A percentile compares a stretch with the other conserved stretches of the same genome.
These are phyloP conservation scores for Sesamia nonagrioides DNA, from an alignment of 1,140 invertebrate species.

Conservation along the genomic window DNA sequence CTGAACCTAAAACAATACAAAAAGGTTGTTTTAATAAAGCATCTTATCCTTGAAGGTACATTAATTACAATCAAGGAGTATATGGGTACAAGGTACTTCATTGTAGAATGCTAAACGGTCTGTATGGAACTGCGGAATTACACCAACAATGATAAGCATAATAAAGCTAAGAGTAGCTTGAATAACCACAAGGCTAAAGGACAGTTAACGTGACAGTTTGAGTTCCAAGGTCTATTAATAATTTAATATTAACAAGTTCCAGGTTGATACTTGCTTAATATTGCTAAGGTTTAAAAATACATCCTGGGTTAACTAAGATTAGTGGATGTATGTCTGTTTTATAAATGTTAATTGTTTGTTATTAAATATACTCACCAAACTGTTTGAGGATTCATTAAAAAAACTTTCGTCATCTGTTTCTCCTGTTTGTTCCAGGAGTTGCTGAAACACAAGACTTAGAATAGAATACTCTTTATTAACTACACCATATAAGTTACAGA, in stretches of 20 bases:
- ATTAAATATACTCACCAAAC: constrained; percentile 69
- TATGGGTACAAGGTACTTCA: background rate
- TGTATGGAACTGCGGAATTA: background rate
- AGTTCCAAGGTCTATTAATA: no score
- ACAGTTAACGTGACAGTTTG: no score
- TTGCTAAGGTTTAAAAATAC: constrained; percentile 37
- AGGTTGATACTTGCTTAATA: background rate
- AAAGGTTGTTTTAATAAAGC: constrained; percentile 29
- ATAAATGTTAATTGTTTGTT: background rate
- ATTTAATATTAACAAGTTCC: background rate
- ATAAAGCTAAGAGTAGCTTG: background rate
- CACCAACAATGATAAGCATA: background rate
- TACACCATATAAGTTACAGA: no score
- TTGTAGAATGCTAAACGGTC: background rate
- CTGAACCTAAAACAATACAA: constrained; percentile 38
- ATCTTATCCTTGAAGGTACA: constrained; percentile 9
- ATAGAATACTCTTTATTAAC: no score
- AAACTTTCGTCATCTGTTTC: constrained; percentile 82
- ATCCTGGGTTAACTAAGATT: constrained; percentile 22
- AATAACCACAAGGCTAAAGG: background rate
- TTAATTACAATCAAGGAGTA: constrained; percentile 5
- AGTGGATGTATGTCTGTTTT: background rate
- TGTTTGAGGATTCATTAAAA: constrained; percentile 74
- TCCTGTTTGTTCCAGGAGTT: constrained; percentile 75
- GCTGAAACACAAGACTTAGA: constrained; percentile 68